These are phyloP conservation scores for Neodon shergylaensis DNA, from an alignment of 2,113 vertebrate genomes.

Conservation along the genomic window DNA sequence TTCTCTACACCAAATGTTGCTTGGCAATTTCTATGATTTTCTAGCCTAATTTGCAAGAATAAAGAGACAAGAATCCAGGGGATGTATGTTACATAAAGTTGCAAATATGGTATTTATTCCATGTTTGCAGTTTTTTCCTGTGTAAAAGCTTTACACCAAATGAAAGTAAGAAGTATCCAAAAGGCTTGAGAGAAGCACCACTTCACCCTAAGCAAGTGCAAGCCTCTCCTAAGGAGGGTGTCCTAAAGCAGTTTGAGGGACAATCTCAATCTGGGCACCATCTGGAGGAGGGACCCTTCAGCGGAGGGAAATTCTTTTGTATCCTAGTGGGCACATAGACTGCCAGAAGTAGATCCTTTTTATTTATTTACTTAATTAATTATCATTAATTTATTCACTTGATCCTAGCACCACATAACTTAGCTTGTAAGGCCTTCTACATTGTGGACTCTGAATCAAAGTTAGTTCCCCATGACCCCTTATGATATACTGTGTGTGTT, in stretches of 20 bases:
- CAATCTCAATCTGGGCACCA: background rate
- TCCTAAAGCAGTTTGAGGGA: background rate
- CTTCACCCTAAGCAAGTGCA: background rate
- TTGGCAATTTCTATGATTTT: conserved; percentile 60
- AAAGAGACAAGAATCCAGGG: conserved; percentile 30
- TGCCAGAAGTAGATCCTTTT: background rate
- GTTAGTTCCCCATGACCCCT: background rate
- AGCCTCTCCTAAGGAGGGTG: background rate
- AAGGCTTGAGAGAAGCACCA: background rate
- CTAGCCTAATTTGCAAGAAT: conserved; percentile 47
- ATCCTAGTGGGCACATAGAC: background rate
- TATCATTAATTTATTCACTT: background rate
- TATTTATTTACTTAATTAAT: background rate
- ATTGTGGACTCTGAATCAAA: background rate
- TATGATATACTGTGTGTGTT: background rate
- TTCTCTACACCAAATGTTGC: conserved; percentile 10
- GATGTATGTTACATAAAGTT: background rate
- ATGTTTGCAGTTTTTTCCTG: background rate
- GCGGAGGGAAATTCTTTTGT: background rate
- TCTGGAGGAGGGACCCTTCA: background rate
- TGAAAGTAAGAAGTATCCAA: background rate
- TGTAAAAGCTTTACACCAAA: background rate
- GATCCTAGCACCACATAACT: background rate
- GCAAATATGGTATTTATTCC: conserved; percentile 19
- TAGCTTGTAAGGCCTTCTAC: background rate